Base-by-base conservation (phyloP, 1,140 invertebrate genomes). In the Drosophila mayri region DNA sequence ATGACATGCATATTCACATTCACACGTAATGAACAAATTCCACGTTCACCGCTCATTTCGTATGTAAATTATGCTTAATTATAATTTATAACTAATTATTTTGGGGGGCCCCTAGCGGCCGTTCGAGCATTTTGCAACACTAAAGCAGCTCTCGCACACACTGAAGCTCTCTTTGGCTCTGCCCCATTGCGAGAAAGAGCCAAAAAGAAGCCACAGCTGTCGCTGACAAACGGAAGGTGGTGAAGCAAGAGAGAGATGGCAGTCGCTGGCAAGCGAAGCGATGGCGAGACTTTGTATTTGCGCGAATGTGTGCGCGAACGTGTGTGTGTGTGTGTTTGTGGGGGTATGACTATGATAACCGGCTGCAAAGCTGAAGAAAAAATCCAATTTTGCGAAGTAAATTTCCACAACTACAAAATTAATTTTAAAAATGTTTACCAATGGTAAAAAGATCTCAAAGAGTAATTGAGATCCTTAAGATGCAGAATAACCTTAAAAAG, bases 81-180 rank as follows among this genome's bases (percentile, higher is more conserved):
- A 67, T 87, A 73, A 75, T 88, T 87, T 81, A 73, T 77, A 80
- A 88, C 77, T 88, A 90, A 87, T 90, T 84, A 87, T 80, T 77
- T 55, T 65, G 44, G 65, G 57, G 66, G 78, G 43, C 71, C 49
- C 49, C 74, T 59, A 57, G 52, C 44, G 70, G 44, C n/a, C 30
- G 30, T 18, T 54, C 37, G 32, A 63, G 62, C 41, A 58, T 85
- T 88, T 78, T 81, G 43, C 85, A 88, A 88, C 85, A 88, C 85
- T 88, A 35, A 44, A 55, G 28, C 44, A 47, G 65, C 60, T 55
- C 59, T 59, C 73, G 68, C 67, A 62, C 84, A 88, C 30, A 72
- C 47, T 65, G 38, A 61, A 52, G 73, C 37, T 77, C 68, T 54
- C 85, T 84, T 88, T 90, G 79, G 84, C 81, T 78, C 84, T 78